Conservation (phyloP, 2,888 invertebrate genomes). For the Charanyca ferruginea region DNA sequence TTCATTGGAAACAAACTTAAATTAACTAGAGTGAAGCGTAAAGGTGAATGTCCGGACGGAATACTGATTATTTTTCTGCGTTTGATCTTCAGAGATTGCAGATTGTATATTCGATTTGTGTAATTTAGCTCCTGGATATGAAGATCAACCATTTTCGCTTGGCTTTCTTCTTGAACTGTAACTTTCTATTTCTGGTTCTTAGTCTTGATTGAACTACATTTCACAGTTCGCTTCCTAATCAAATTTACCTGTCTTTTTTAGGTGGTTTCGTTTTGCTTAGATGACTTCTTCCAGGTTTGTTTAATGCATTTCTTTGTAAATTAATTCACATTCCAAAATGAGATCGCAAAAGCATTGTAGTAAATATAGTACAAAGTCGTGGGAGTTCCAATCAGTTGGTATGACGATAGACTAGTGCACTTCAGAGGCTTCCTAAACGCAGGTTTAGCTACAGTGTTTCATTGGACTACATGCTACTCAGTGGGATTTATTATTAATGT, state of each 20-base stretch:
- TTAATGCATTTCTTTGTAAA: conserved; percentile 9
- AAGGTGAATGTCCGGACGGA: conserved; percentile 37
- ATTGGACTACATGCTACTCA: conserved; percentile 49
- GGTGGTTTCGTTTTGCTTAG: not conserved
- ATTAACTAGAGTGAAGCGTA: conserved; percentile 41
- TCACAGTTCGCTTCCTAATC: not conserved
- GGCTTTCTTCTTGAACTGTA: conserved; percentile 9
- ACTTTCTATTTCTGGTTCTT: conserved; percentile 14
- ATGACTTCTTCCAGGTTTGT: not conserved
- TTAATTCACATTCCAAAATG: conserved; percentile 45
- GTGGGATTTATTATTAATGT: conserved; percentile 51
- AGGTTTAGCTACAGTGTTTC: conserved; percentile 57
- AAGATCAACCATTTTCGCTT: conserved; percentile 32
- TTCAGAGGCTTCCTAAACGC: conserved; percentile 72
- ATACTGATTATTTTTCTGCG: conserved; percentile 44
- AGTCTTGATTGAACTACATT: not conserved
- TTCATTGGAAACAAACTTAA: conserved; percentile 43
- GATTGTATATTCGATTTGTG: conserved; percentile 34
- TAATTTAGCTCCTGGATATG: conserved; percentile 34
- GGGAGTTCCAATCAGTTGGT: conserved; percentile 70
- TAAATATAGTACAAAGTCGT: conserved; percentile 57
- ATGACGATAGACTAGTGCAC: conserved; percentile 67
- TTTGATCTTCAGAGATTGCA: conserved; percentile 48
- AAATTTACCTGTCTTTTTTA: not conserved
- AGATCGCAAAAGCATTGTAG: conserved; percentile 26